Percentiles rank a stretch among this genome's conserved stretches.
phyloP scores from a whole-genome alignment of 1,140 invertebrate genomes.

The Drosophila asahinai region DNA sequence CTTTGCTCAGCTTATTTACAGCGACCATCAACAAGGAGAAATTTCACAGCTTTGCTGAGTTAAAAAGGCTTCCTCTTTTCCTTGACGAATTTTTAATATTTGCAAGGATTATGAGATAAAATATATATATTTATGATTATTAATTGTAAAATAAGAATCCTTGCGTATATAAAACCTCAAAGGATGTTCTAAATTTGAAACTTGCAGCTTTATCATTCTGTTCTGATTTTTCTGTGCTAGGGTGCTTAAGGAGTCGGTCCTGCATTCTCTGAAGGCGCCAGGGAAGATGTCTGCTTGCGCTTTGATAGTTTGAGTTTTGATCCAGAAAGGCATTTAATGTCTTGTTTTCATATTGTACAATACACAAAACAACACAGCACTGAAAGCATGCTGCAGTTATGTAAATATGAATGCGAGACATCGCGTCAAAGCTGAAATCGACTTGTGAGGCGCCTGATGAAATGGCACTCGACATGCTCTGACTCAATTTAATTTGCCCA shows the following conservation, averaged over 20 bases:
- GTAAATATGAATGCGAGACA: slow-evolving; percentile 45
- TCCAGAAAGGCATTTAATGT: slow-evolving; percentile 79
- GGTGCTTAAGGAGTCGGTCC: neutral
- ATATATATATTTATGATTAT: too few species aligned
- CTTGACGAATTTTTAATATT: neutral
- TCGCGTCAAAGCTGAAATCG: slow-evolving; percentile 72
- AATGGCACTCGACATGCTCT: slow-evolving; percentile 73
- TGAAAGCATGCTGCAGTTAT: slow-evolving; percentile 30
- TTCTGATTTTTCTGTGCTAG: neutral
- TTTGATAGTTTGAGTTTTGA: slow-evolving; percentile 74
- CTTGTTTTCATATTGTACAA: slow-evolving; percentile 65
- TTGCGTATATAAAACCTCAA: too few species aligned
- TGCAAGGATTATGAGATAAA: neutral
- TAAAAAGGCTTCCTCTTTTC: neutral
- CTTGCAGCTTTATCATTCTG: neutral
- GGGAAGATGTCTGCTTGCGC: slow-evolving; percentile 46
- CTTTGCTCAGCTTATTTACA: too few species aligned
- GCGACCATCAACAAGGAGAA: too few species aligned
- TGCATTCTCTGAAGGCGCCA: neutral
- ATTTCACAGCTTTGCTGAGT: too few species aligned
- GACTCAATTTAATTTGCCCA: slow-evolving; percentile 79
- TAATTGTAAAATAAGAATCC: too few species aligned
- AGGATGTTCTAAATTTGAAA: neutral
- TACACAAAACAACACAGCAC: slow-evolving; percentile 16
- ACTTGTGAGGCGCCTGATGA: slow-evolving; percentile 63